A percentile compares a stretch with the other conserved stretches of the same genome.
These are phyloP conservation scores for Coregonus ussuriensis DNA, from an alignment of 2,797 vertebrate species.

Conservation along the genomic window DNA sequence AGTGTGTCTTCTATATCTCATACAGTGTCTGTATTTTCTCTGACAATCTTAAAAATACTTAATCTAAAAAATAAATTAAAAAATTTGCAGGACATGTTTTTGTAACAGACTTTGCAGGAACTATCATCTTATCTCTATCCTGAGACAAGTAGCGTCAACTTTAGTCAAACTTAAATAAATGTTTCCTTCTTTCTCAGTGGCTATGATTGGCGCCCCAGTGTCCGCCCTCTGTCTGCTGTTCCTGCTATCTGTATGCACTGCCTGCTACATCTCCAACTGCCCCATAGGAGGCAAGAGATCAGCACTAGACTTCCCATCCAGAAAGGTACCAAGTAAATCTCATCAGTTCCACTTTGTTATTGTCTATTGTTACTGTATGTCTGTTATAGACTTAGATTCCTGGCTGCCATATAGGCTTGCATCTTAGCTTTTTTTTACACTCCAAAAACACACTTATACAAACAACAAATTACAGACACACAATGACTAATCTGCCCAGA, in stretches of 20 bases:
- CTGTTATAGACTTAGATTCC: background rate
- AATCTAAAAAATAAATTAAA: background rate
- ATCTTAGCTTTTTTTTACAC: background rate
- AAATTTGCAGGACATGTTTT: background rate
- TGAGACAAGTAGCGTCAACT: background rate
- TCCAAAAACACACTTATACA: no score
- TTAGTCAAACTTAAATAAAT: background rate
- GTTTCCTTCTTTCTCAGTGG: slow-evolving; percentile 20
- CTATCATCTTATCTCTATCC: background rate
- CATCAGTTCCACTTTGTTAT: background rate
- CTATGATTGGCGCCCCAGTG: slow-evolving; percentile 71
- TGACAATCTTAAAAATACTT: background rate
- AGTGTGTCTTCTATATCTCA: slow-evolving; percentile 23
- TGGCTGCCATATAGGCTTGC: background rate
- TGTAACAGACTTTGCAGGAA: background rate
- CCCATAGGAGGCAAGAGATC: slow-evolving; percentile 82
- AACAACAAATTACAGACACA: no score
- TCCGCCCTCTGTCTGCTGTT: slow-evolving; percentile 71
- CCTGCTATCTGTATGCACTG: slow-evolving; percentile 79
- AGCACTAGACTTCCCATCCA: slow-evolving; percentile 65
- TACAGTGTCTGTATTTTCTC: background rate
- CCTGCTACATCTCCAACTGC: slow-evolving; percentile 89
- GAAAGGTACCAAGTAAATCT: slow-evolving; percentile 71
- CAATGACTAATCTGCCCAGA: no score
- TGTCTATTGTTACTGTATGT: background rate